A percentile compares a stretch with the other conserved stretches of the same genome.
Conservation (phyloP, 2,797 vertebrate genomes). For the Gila robusta region DNA sequence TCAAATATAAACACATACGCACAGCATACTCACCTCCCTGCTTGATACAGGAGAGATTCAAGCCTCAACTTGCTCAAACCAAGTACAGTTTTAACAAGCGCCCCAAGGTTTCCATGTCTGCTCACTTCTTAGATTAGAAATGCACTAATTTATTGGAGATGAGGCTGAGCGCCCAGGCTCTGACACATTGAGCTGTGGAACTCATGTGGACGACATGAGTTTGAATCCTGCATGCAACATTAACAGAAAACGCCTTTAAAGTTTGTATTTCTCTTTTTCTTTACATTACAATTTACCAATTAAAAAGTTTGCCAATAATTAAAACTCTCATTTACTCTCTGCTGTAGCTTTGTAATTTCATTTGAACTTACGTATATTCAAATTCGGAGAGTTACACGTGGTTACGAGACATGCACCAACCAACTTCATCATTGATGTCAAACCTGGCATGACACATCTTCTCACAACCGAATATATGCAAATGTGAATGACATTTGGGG, state of each 20-base stretch:
- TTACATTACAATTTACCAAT: not conserved
- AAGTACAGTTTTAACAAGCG: conserved; percentile 43
- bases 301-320: not conserved
- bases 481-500: not conserved
- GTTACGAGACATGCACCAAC: not conserved
- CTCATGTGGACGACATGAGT: not conserved
- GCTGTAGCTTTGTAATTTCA: not conserved
- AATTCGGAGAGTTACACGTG: not conserved
- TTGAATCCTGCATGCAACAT: not conserved
- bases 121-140: conserved; percentile 24
- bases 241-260: not conserved
- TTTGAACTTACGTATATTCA: not conserved
- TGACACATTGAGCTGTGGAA: conserved; percentile 1
- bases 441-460: not conserved
- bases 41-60: conserved; percentile 31
- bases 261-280: not conserved
- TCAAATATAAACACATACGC: conserved; percentile 43
- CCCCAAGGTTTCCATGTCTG: conserved; percentile 42
- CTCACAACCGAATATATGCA: too few species aligned
- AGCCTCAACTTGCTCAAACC: conserved; percentile 28
- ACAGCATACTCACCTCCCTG: conserved; percentile 23
- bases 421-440: not conserved
- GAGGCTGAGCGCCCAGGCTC: not conserved
- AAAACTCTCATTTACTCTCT: not conserved
- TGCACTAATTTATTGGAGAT: conserved; percentile 6